Conservation (phyloP, 2,888 invertebrate genomes). For the Saturnia japonica region DNA sequence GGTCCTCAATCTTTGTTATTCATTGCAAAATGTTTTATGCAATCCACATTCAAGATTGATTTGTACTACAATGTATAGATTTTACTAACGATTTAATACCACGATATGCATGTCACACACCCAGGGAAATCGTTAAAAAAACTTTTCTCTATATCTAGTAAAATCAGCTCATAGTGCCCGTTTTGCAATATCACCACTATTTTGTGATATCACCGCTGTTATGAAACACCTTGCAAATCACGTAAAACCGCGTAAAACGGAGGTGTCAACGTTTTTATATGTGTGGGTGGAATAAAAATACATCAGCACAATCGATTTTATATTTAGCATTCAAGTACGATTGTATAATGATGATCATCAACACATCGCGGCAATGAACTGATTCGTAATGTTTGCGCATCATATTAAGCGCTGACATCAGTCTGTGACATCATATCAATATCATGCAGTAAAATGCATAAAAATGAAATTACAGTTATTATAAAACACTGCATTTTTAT, state of each 20-base stretch:
- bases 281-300: neutral
- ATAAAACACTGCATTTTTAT: too few relatives aligned
- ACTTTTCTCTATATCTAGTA: too few relatives aligned
- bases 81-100: too few relatives aligned
- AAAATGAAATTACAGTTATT: neutral
- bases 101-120: too few relatives aligned
- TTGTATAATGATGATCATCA: neutral
- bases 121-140: too few relatives aligned
- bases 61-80: too few relatives aligned
- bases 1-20: too few relatives aligned
- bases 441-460: neutral
- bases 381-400: slow-evolving; percentile 7
- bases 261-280: neutral
- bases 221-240: neutral
- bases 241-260: neutral
- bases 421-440: neutral
- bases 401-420: slow-evolving; percentile 1
- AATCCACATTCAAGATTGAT: too few relatives aligned
- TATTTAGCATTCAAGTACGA: slow-evolving; percentile 7
- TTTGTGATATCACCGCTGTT: too few relatives aligned
- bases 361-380: neutral
- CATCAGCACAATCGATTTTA: neutral
- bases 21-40: too few relatives aligned
- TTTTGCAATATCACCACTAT: too few relatives aligned
- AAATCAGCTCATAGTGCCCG: too few relatives aligned